Base-by-base conservation (phyloP, 2,888 invertebrate genomes). In the Camponotus fellah region DNA sequence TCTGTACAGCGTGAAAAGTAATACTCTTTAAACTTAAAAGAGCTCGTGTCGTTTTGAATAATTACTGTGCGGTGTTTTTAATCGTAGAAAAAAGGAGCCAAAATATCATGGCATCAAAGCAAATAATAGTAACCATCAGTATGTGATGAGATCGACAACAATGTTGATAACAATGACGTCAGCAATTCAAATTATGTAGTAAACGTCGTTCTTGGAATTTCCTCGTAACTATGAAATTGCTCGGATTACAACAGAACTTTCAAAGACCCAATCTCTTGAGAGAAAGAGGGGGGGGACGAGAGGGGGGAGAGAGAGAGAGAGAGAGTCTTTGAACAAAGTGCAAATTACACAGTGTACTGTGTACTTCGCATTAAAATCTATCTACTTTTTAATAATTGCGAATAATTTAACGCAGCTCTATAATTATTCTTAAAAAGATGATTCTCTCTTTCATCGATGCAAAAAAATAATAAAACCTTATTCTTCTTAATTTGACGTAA, bases 61-160 rank as follows among this genome's bases (percentile, higher is more conserved):
- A 21, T 46, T 34, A 8, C 12, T 17, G 12, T 12, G 12, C 21
- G 43, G 21, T 34, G 14, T 32, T 17, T 26, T 76, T 43, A 64
- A 34, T 34, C 3, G n/a, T 56, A 26, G 12, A 40, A n/a, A 17
- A 56, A 40, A 68, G 8, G n/a, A n/a, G 40, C 21, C 14, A n/a
- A 66, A 64, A 76, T 64, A 76, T 76, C 34, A 66, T 26, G 58
- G 32, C 46, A 4, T 37, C 49, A 80, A 71, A 80, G 26, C 37
- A 37, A 80, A 17, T 71, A 26, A 71, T 56, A 17, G 46, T 37
- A 71, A 71, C 68, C 68, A 32, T 77, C 26, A 65, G 56, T 76
- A 76, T 53, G 71, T 79, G 71, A 79, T 69, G 34, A 79, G 71
- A 79, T 79, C 79, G 71, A 71, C 79, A 71, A 71, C 71, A 71